Evolutionary conservation across 2,888 invertebrate species (phyloP), one percentile per base, ranked within the genome.

Genomic region (Ferrisia virgata): DNA sequence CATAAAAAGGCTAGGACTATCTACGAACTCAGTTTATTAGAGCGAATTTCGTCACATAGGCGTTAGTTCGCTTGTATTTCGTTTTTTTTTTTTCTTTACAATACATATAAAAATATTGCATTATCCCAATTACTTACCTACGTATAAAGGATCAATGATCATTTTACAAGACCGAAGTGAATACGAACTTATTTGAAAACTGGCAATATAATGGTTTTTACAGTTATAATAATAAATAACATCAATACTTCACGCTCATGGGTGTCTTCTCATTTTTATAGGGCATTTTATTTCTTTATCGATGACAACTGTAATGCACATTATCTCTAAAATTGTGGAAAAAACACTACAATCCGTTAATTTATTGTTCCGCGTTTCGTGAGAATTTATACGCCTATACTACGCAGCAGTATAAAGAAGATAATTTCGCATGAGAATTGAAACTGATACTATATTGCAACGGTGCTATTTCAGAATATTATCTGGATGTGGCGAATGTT

Each of bases 241-340:
- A 18, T 18, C 72, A 36, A 76, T 76, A 76, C 72, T 76, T 76
- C 72, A 76, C 72, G 72, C 72, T 76, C 28, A n/a, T 76, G 28
- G 31, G 18, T 33, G 33, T 76, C 72, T 76, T 33, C n/a, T 76
- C 11, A 36, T 76, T 33, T 76, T 33, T n/a, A 33, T 28, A n/a
- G 28, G 64, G n/a, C 6, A 76, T 76, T 76, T 28, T 76, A 36
- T 76, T 76, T 36, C 36, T 28, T 76, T 36, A 33, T 33, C 36
- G 72, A 76, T 36, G 72, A 76, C 72, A 76, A 76, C 18, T 76
- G 72, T 36, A 33, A 36, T 76, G 28, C 22, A 76, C 72, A 36
- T 36, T 36, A 36, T 76, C 4, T n/a, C 53, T 18, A 36, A 33
- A 33, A 76, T 76, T 76, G 72, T 76, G 28, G 18, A 76, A 76